phyloP scores from a whole-genome alignment of 2,113 vertebrate species.

The Lathamus discolor region DNA sequence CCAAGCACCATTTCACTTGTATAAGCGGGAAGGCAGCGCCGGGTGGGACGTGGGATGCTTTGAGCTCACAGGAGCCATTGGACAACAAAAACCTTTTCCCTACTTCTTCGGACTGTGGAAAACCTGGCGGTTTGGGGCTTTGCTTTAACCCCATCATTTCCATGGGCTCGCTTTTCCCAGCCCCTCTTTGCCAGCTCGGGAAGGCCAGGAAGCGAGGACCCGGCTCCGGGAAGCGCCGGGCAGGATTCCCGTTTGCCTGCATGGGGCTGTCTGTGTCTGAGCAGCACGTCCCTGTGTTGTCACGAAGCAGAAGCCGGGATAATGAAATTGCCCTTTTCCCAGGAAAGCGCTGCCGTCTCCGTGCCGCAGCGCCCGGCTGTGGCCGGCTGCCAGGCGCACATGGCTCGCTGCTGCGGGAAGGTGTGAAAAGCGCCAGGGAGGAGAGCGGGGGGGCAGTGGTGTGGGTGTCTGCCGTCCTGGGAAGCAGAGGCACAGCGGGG shows the following conservation, averaged over 20 bases:
- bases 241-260: neutral
- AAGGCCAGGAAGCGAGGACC: neutral
- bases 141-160: neutral
- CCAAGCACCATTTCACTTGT: slow-evolving; percentile 5
- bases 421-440: slow-evolving; percentile 6
- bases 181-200: fast-evolving
- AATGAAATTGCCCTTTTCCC: slow-evolving; percentile 65
- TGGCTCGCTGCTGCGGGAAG: neutral
- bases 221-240: fast-evolving
- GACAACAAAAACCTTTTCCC: neutral
- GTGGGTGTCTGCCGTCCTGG: neutral
- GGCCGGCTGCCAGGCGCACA: neutral
- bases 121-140: neutral
- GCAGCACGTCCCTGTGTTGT: slow-evolving; percentile 18
- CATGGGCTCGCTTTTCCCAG: fast-evolving
- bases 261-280: neutral
- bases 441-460: neutral
- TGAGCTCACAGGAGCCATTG: neutral
- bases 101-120: neutral
- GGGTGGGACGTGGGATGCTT: neutral
- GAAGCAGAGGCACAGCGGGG: neutral
- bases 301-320: slow-evolving; percentile 29
- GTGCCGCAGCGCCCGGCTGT: neutral
- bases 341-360: neutral
- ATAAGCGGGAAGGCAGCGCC: neutral